Base-by-base conservation (phyloP, 2,888 invertebrate species). In the Norana najaformis region DNA sequence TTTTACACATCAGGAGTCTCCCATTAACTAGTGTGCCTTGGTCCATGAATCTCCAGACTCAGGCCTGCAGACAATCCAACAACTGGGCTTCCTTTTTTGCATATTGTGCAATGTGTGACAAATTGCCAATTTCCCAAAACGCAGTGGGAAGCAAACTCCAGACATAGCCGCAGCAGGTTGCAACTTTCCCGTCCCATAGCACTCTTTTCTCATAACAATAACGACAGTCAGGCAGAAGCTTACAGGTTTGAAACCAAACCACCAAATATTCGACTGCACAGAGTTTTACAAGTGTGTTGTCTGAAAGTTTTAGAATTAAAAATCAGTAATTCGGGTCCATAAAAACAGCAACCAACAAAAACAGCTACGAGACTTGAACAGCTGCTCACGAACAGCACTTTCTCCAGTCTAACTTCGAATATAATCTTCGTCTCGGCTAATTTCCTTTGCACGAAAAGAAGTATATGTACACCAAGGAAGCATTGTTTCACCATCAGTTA, bases 361-460 rank as follows among this genome's bases (percentile, higher is more conserved):
- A n/a, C 69, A n/a, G 69, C 69, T 69, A 69, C 13, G 69, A 69
- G 69, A 69, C 69, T n/a, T 69, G 30, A 69, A 69, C 69, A n/a
- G 69, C 69, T 11, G 69, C 69, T 16, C 16, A 69, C 6, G 69
- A n/a, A n/a, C 30, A 30, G 69, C 30, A n/a, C 30, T 69, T 69
- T n/a, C 69, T 69, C n/a, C 30, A 69, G 69, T 69, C 69, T 69
- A 69, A 30, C 69, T 69, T 69, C 69, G n/a, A 69, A n/a, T 69
- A 69, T 69, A 69, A 69, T 69, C 69, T n/a, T 69, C 69, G 69
- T 69, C 69, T 69, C 69, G 69, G 69, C 69, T 69, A 69, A 69
- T 69, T 69, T 69, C 69, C 69, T 69, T 69, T n/a, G 69, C 69
- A n/a, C 6, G 11, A 41, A 69, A 69, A n/a, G n/a, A 69, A 69